Evolutionary conservation across 2,113 vertebrate species (phyloP).

Genomic region (Danionella cerebrum): DNA sequence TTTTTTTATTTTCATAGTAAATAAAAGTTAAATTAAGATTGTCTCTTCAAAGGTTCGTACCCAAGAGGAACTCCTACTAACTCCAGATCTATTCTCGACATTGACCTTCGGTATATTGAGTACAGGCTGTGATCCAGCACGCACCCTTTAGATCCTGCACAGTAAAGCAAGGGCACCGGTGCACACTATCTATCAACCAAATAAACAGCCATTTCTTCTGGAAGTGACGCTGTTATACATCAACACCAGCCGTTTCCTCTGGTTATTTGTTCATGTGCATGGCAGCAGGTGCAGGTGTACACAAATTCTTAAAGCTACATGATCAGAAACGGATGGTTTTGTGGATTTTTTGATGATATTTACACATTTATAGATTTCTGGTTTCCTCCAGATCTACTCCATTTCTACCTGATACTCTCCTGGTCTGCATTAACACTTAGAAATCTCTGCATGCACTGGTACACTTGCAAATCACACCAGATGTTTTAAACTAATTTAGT

Average conservation of each 20-base stretch:
- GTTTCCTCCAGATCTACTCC: too few relatives aligned
- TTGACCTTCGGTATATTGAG: constrained; percentile 52
- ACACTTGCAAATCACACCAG: too few relatives aligned
- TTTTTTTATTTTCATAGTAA: too few relatives aligned
- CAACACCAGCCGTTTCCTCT: constrained; percentile 33
- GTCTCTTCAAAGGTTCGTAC: background rate
- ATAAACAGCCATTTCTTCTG: constrained; percentile 49
- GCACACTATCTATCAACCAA: constrained; percentile 56
- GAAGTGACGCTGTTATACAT: constrained; percentile 45
- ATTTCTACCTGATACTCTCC: too few relatives aligned
- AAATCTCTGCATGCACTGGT: too few relatives aligned
- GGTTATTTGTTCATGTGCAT: background rate
- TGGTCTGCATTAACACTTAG: too few relatives aligned
- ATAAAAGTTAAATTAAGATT: background rate
- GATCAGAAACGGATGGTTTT: too few relatives aligned
- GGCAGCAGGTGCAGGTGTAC: constrained; percentile 4
- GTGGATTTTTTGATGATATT: too few relatives aligned
- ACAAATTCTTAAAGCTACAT: background rate
- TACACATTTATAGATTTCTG: too few relatives aligned
- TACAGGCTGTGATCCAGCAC: background rate
- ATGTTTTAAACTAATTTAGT: too few relatives aligned
- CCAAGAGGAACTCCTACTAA: constrained; percentile 43
- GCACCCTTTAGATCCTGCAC: background rate
- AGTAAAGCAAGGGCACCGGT: constrained; percentile 50
- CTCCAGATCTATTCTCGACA: constrained; percentile 42